Base-by-base conservation (phyloP, 2,888 invertebrate genomes). In the Prenolepis imparis region DNA sequence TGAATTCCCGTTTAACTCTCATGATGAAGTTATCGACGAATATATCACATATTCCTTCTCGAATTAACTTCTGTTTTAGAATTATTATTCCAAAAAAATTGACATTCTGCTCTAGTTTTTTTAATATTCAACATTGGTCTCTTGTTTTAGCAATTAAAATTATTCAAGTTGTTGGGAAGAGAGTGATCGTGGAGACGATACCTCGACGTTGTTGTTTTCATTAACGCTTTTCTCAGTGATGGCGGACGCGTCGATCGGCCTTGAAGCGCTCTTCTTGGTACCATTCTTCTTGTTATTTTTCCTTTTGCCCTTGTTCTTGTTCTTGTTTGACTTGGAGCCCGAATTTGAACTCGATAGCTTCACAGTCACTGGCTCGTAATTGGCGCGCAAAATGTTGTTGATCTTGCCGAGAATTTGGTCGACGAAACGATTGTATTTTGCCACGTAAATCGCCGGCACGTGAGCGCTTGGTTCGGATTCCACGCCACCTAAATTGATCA, bases 321-420 rank as follows among this genome's bases (percentile, higher is more conserved):
- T 94, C 48, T 93, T 95, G 67, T 91, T 95, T 83, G 96, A 95
- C 91, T 96, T 96, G 87, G 95, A 95, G 12, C 95, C 95, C 32
- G 96, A 95, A 15, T 95, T 96, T 0, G 96, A 95, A 67, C 94
- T 94, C 87, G 96, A 96, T 48, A 97, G 95, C 92, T 97, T 97
- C 0, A 98, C 98, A 88, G 97, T 97, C 82, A 98, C 98, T 0
- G 98, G 98, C 93, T 98, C 98, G 95, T 98, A 98, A 72, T 97
- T 97, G 87, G 96, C 96, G 70, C 97, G 96, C 87, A 98, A 95
- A 84, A 98, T 97, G 90, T 97, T 96, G 95, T 98, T 98, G 95
- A 98, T 98, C 91, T 97, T 96, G 82, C 96, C 96, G 87, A 98
- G 95, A 89, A 98, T 97, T 91, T 97, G 97, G 95, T 98, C 98